Conservation (phyloP, 2,113 vertebrate genomes). For the Ailuropoda melanoleuca region DNA sequence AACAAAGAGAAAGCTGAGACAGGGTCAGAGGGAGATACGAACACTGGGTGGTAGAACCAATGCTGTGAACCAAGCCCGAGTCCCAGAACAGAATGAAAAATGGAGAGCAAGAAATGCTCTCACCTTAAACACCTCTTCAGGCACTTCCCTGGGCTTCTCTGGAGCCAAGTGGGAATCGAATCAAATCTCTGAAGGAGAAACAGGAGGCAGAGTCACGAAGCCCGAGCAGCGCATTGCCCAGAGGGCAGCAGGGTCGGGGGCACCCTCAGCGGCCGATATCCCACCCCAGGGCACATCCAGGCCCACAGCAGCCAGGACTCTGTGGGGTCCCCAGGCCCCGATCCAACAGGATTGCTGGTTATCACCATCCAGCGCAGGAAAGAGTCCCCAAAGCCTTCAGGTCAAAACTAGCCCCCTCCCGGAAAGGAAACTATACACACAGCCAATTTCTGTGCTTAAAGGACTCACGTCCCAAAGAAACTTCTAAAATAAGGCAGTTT, state of each 20-base stretch:
- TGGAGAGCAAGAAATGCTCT: neutral
- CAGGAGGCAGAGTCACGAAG: neutral
- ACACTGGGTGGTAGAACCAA: too few species aligned
- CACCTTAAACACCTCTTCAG: too few species aligned
- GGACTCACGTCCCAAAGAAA: neutral
- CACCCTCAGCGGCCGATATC: fast-evolving
- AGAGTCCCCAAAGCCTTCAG: neutral
- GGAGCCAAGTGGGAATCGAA: neutral
- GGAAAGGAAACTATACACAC: too few species aligned
- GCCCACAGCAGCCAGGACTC: neutral
- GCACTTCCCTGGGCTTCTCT: neutral
- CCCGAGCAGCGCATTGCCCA: fast-evolving
- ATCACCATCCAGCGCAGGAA: too few species aligned
- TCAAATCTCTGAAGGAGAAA: neutral
- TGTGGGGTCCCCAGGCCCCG: too few species aligned
- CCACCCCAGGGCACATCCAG: neutral
- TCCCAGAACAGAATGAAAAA: neutral
- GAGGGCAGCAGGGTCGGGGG: fast-evolving
- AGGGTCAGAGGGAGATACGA: neutral
- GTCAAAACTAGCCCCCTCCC: neutral
- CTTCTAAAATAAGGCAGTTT: neutral
- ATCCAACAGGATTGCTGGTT: neutral
- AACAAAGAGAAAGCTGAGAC: neutral
- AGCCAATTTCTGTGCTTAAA: neutral
- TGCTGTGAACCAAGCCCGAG: too few species aligned